Base-by-base conservation (phyloP, 1,140 invertebrate species). In the Marisa cornuarietis region DNA sequence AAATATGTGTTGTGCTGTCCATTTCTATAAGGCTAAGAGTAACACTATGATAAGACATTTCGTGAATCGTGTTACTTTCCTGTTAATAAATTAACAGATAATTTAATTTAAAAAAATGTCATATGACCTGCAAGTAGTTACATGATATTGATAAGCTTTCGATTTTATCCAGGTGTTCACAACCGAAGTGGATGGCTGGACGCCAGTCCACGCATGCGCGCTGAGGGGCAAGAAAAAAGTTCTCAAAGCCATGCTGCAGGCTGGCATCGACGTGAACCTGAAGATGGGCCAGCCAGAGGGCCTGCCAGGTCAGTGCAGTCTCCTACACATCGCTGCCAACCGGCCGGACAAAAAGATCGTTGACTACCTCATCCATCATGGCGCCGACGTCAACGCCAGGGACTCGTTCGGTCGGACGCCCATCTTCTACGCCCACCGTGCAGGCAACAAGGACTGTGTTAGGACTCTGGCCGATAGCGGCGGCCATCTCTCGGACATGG, bases 231-330 rank as follows among this genome's bases (percentile, higher is more conserved):
- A 83, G 18, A 85, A 84, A 63, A 85, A 85, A 58, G 69, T 87
- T 22, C 78, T 88, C 61, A 88, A 88, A 81, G 66, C 82, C 7
- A 85, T 88, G 81, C 76, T 88, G n/a, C 78, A 81, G 75, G 77
- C 84, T 18, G 84, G 83, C 54, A 79, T 87, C n/a, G 84, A 85
- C 75, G 77, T 86, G 13, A 86, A 88, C 78, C 58, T 76, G 16
- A 75, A 62, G 71, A 88, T 88, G 85, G 87, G 87, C 7, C 80
- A 85, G n/a, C 87, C 87, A 5, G 83, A 85, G 66, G 87, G 87
- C 42, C 81, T 88, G 16, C 85, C 87, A 13, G 72, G 66, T 18
- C 66, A 62, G 5, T 88, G 85, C 71, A 83, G 82, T 0, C 49
- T 85, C 54, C 79, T 88, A 22, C 87, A 88, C 73, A 76, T 88